Conservation (phyloP, 2,113 vertebrate genomes). For the Hymenochirus boettgeri region DNA sequence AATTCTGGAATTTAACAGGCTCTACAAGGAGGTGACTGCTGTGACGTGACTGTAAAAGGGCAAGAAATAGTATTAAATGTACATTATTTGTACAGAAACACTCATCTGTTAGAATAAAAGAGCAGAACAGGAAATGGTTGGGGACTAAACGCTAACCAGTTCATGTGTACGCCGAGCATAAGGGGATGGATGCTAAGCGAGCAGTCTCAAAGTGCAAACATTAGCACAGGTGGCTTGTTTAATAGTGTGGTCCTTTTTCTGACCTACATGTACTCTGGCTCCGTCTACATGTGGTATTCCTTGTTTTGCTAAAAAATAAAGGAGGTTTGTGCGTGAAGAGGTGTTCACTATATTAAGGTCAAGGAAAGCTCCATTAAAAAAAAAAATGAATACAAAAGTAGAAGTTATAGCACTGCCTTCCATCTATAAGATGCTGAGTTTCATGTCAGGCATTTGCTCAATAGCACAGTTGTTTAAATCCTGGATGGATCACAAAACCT, state of each 20-base stretch:
- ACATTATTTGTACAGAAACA: neutral
- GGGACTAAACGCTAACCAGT: neutral
- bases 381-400: slow-evolving; percentile 18
- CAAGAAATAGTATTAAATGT: neutral
- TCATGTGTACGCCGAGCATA: neutral
- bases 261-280: neutral
- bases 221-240: neutral
- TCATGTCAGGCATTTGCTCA: slow-evolving; percentile 10
- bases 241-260: neutral
- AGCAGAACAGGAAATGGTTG: neutral
- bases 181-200: no score
- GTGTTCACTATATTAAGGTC: slow-evolving; percentile 2
- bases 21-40: neutral
- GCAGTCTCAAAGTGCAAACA: neutral
- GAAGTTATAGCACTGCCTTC: neutral
- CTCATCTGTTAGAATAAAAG: neutral
- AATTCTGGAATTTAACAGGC: neutral
- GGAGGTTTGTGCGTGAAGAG: slow-evolving; percentile 3
- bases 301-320: neutral
- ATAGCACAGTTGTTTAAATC: neutral
- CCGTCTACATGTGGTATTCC: neutral
- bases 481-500: slow-evolving; percentile 20
- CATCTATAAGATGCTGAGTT: slow-evolving; percentile 17
- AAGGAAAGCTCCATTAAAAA: slow-evolving; percentile 10
- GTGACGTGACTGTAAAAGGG: neutral